Percentiles rank a stretch among this genome's conserved stretches.
phyloP scores from a whole-genome alignment of 2,888 invertebrate genomes.

The Latrodectus elegans region DNA sequence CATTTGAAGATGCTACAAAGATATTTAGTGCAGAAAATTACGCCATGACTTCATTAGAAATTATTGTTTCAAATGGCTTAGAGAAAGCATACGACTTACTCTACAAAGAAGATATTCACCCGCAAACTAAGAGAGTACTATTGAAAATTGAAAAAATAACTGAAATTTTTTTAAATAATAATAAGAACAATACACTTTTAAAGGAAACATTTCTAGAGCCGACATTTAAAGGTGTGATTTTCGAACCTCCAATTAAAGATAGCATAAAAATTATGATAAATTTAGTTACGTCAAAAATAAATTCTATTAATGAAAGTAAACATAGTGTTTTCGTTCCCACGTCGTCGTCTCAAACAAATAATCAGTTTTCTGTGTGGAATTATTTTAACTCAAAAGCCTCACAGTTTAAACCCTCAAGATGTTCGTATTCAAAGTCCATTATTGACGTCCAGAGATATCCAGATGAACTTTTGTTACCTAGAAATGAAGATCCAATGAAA shows the following conservation, averaged over 20 bases:
- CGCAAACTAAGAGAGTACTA: too few relatives aligned
- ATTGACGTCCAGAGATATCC: slow-evolving; percentile 12
- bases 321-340: background rate
- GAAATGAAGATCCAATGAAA: slow-evolving; percentile 16
- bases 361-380: background rate
- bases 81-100: background rate
- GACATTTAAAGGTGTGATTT: slow-evolving; percentile 21
- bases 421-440: background rate
- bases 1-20: background rate
- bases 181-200: background rate
- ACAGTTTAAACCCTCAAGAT: background rate
- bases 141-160: too few relatives aligned
- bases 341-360: background rate
- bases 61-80: slow-evolving; percentile 18
- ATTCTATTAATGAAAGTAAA: background rate
- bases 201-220: slow-evolving; percentile 15
- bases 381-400: slow-evolving; percentile 11
- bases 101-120: background rate
- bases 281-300: background rate
- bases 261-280: background rate
- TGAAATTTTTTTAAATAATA: background rate
- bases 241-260: background rate
- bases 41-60: background rate
- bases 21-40: slow-evolving; percentile 7
- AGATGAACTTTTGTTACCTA: background rate